phyloP scores from a whole-genome alignment of 2,888 invertebrate genomes.

The Clostera curtula region DNA sequence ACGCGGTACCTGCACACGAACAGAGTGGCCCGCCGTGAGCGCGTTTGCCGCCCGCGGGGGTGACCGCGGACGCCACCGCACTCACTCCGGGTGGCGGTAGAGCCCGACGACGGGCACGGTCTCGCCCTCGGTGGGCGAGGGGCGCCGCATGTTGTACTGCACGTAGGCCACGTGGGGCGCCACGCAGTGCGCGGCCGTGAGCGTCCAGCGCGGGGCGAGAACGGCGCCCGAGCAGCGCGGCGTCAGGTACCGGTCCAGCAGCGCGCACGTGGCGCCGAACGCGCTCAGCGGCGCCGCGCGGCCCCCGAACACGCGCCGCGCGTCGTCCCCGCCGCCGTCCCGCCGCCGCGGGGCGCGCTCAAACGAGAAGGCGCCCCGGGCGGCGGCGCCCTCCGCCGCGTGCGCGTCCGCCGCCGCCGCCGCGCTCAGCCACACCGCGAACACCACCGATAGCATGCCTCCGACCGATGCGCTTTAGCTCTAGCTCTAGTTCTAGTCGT shows the following conservation, averaged over 20 bases:
- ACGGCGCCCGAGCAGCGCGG: slow-evolving; percentile 47
- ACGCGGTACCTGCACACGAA: slow-evolving; percentile 37
- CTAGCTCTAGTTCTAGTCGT: too few relatives aligned
- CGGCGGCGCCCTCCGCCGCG: slow-evolving; percentile 4
- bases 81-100: slow-evolving; percentile 51
- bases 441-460: slow-evolving; percentile 3
- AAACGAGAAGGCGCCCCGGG: slow-evolving; percentile 33
- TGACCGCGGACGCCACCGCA: too few relatives aligned
- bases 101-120: slow-evolving; percentile 34
- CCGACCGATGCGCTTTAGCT: slow-evolving; percentile 1
- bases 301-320: slow-evolving; percentile 55
- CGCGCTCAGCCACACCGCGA: slow-evolving; percentile 5
- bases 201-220: slow-evolving; percentile 46
- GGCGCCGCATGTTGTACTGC: slow-evolving; percentile 40
- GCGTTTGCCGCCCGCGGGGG: too few relatives aligned
- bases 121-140: slow-evolving; percentile 28
- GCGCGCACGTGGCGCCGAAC: slow-evolving; percentile 39
- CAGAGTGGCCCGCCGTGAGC: background rate
- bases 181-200: slow-evolving; percentile 62
- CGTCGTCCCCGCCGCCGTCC: slow-evolving; percentile 7
- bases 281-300: slow-evolving; percentile 19
- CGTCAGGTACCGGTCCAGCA: slow-evolving; percentile 46
- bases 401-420: slow-evolving; percentile 6
- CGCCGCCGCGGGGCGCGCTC: slow-evolving; percentile 5
- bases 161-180: slow-evolving; percentile 40